phyloP scores from a whole-genome alignment of 2,797 vertebrate genomes.

The Pseudochaenichthys georgianus region DNA sequence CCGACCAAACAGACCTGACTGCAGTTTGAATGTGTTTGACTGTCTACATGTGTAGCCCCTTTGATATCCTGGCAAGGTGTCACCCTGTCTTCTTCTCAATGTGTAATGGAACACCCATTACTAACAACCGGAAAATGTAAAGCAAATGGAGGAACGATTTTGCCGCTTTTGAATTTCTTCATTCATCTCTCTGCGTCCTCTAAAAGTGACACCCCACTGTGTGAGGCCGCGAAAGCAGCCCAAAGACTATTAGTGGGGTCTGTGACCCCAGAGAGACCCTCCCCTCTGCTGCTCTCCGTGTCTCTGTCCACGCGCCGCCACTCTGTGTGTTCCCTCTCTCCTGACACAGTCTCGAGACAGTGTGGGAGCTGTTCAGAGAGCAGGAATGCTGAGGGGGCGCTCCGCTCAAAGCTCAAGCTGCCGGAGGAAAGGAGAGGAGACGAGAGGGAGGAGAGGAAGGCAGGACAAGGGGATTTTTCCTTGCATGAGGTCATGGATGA shows the following conservation, averaged over 20 bases:
- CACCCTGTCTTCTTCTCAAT: conserved; percentile 24
- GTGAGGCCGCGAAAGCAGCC: conserved; percentile 53
- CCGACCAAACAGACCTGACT: not conserved
- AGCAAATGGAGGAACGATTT: conserved; percentile 42
- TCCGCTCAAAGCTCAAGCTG: conserved; percentile 64
- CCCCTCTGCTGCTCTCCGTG: conserved; percentile 51
- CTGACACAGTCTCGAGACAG: conserved; percentile 67
- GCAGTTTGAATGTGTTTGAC: conserved; percentile 22
- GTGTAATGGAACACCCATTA: conserved; percentile 35
- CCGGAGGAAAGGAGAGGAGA: conserved; percentile 61
- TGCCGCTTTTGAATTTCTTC: conserved; percentile 54
- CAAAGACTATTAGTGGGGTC: conserved; percentile 70
- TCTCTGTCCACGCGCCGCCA: conserved; percentile 56
- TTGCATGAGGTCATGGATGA: conserved; percentile 83
- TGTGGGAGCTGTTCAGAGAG: conserved; percentile 80
- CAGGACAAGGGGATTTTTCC: conserved; percentile 80
- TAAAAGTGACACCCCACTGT: conserved; percentile 48
- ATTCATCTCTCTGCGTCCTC: conserved; percentile 56
- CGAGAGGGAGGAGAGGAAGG: conserved; percentile 61
- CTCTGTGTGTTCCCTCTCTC: conserved; percentile 65
- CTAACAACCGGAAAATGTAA: conserved; percentile 34
- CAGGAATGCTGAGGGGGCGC: conserved; percentile 79
- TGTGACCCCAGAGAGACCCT: conserved; percentile 77
- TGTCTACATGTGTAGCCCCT: conserved; percentile 13
- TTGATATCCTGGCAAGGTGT: conserved; percentile 32